Evolutionary conservation across 2,797 vertebrate genomes (phyloP), one percentile per base, ranked within the genome.

Genomic region (Rhinatrema bivittatum): DNA sequence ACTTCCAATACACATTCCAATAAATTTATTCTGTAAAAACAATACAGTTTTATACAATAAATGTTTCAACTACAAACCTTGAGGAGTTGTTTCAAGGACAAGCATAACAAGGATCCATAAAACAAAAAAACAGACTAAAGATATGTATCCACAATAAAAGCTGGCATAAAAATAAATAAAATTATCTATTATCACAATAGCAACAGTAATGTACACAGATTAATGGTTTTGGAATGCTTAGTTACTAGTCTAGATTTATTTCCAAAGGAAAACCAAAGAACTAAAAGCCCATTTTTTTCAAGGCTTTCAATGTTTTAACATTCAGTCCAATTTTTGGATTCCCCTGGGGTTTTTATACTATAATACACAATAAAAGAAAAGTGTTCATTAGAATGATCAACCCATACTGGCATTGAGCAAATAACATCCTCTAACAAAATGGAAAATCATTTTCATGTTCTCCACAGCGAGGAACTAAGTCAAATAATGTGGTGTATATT

Each of bases 11-110:
- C 76, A 88, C 87, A 92, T 92, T 91, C 90, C 89, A 87, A 89
- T 89, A 74, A 86, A 82, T 95, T 93, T 94, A 94, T 95, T 96
- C 84, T 88, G 89, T 88, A 94, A 92, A 95, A 94, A 94, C 90
- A 86, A 90, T 86, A 79, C 71, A 70, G 76, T 64, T 62, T 90
- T 84, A 88, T 87, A 92, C 87, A 88, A 74, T 78, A 84, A 81
- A 80, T 68, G 80, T 78, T 81, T 89, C 81, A 89, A 90, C 88
- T 93, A 94, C 89, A 94, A 93, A 94, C 83, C 76, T 86, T 68
- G 75, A 86, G 76, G 86, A n/a, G n/a, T n/a, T 86, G 78, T 79
- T 86, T 63, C 67, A 85, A 87, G 74, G 79, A 89, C 79, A 56
- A 87, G 82, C 85, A 86, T 78, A 87, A 89, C 74, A 83, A 79